Percentiles rank a stretch among this genome's conserved stretches.
phyloP scores from a whole-genome alignment of 2,888 invertebrate genomes.

The Erebia epiphron region DNA sequence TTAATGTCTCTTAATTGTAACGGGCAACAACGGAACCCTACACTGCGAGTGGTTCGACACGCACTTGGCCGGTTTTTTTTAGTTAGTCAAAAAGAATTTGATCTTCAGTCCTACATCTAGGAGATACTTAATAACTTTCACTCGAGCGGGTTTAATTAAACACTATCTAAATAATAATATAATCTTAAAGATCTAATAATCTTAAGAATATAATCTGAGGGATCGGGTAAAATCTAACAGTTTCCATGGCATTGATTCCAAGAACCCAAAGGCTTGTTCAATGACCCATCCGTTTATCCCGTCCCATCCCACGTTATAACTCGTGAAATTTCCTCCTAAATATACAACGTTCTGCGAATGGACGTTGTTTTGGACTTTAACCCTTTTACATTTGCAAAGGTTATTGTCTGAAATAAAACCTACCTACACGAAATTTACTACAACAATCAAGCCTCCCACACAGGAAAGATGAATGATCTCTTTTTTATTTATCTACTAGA shows the following conservation, averaged over 20 bases:
- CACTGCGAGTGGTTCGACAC: too few species aligned
- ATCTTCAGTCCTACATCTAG: too few species aligned
- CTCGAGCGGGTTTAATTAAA: neutral
- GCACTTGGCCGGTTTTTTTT: too few species aligned
- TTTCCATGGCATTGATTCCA: constrained; percentile 26
- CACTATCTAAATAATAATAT: neutral
- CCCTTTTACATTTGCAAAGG: neutral
- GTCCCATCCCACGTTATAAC: neutral
- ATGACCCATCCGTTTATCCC: constrained; percentile 17
- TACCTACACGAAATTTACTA: neutral
- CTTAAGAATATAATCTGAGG: too few species aligned
- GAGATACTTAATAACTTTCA: too few species aligned
- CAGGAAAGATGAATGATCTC: neutral
- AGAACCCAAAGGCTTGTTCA: constrained; percentile 16
- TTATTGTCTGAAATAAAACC: neutral
- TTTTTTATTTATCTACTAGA: neutral
- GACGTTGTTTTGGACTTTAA: neutral
- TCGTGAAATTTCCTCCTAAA: neutral
- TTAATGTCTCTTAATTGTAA: too few species aligned
- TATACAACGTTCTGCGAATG: neutral
- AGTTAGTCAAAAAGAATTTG: too few species aligned
- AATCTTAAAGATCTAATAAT: too few species aligned
- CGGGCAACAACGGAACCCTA: too few species aligned
- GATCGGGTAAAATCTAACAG: constrained; percentile 22
- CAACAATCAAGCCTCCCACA: neutral